Evolutionary conservation across 2,113 vertebrate genomes (phyloP).

Genomic region (Dicrurus megarhynchus): DNA sequence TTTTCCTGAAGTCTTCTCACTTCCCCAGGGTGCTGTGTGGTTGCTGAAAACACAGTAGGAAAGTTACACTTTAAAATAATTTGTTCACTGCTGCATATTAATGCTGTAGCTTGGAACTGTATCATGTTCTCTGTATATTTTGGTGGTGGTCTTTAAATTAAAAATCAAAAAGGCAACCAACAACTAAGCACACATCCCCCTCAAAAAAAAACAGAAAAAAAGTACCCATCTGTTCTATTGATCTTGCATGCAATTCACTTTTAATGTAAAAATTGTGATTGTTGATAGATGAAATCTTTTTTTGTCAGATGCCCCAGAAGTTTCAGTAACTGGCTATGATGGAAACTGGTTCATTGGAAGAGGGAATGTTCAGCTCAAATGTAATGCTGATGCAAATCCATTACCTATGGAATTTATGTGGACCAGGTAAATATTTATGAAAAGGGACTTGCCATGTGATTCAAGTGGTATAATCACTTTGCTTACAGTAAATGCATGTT

Average conservation of each 20-base stretch:
- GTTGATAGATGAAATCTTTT: not conserved
- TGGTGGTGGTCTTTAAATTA: not conserved
- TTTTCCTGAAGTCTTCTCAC: not conserved
- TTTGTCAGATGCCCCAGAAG: slow-evolving; percentile 86
- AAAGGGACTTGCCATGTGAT: not conserved
- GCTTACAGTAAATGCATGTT: not conserved
- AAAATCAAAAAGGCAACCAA: not conserved
- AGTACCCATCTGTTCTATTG: not conserved
- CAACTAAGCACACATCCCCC: not conserved
- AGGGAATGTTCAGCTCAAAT: slow-evolving; percentile 85
- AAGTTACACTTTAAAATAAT: not conserved
- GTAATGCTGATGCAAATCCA: slow-evolving; percentile 92
- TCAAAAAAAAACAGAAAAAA: too few species aligned
- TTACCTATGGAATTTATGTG: slow-evolving; percentile 83
- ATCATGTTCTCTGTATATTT: not conserved
- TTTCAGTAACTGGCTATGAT: slow-evolving; percentile 82
- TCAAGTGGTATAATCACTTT: not conserved
- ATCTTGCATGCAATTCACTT: not conserved
- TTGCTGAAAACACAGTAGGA: not conserved
- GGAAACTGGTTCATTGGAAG: slow-evolving; percentile 92
- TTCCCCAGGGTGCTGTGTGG: not conserved
- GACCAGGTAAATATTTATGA: slow-evolving; percentile 81
- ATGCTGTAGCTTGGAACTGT: not conserved
- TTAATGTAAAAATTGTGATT: not conserved
- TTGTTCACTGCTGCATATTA: not conserved